Evolutionary conservation across 2,888 invertebrate genomes (phyloP), one percentile per base, ranked within the genome.

Genomic region (Stomorhina lunata): DNA sequence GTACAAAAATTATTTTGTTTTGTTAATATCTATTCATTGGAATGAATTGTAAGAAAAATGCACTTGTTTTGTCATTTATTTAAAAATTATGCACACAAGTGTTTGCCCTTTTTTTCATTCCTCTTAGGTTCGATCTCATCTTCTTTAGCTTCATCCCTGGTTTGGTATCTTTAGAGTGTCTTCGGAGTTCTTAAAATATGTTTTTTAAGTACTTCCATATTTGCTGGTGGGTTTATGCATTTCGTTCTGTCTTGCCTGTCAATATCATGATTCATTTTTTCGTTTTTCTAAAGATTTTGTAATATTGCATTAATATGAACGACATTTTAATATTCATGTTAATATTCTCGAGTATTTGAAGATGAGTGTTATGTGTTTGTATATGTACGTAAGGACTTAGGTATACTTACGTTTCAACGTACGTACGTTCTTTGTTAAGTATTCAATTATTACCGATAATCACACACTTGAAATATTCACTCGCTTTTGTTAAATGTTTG

Each of bases 401-500:
- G n/a, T n/a, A n/a, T n/a, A n/a, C n/a, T n/a, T n/a, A n/a, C n/a
- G n/a, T n/a, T n/a, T n/a, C n/a, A n/a, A n/a, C 20, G 50, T 77
- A 43, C 25, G 25, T 22, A 20, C 27, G 2, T 15, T 25, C 27
- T 55, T 25, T 71, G 65, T 79, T 50, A 45, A 71, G 79, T 55
- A 75, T 76, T 82, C 82, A 82, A 79, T 82, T 82, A 82, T 79
- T 79, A 65, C 79, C 82, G 79, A 82, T 82, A 82, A 82, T 82
- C 82, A 82, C 59, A 82, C 61, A 75, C 79, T 82, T 82, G 68
- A 79, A 66, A 71, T 4, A 59, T 63, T 71, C 48, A n/a, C n/a
- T 69, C 55, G 17, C 20, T 45, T 68, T 71, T 82, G 69, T 27
- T 61, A 76, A 79, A 75, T 79, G 69, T 71, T 79, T 71, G 48